A percentile compares a stretch with the other conserved stretches of the same genome.
phyloP scores from a whole-genome alignment of 2,797 vertebrate genomes.

The Cirrhinus mrigala region DNA sequence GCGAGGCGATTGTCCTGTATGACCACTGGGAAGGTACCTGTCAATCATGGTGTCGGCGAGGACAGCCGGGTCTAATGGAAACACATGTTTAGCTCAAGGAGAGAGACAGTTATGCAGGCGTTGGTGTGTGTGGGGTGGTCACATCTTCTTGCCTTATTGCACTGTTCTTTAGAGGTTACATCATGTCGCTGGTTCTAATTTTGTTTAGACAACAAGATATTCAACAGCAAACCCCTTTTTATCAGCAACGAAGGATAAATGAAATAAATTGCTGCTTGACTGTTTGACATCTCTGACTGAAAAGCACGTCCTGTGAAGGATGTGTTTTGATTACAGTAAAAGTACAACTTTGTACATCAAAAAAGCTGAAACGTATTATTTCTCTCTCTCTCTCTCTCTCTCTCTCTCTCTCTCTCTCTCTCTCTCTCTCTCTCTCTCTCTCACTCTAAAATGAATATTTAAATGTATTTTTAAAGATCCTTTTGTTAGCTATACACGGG shows the following conservation, averaged over 20 bases:
- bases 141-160: conserved; percentile 4
- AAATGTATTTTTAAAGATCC: background rate
- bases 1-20: conserved; percentile 46
- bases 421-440: no score
- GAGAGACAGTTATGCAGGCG: conserved; percentile 7
- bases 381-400: no score
- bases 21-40: conserved; percentile 47
- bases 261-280: background rate
- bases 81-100: conserved; percentile 36
- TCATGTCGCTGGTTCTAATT: background rate
- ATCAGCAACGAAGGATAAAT: background rate
- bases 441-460: background rate
- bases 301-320: background rate
- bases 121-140: conserved; percentile 30
- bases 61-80: conserved; percentile 43
- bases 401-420: no score
- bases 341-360: background rate
- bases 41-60: conserved; percentile 52
- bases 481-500: background rate
- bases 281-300: conserved; percentile 10
- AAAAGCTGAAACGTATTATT: background rate
- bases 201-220: conserved; percentile 11
- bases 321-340: background rate
- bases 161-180: background rate
- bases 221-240: conserved; percentile 13